Evolutionary conservation across 2,888 invertebrate genomes (phyloP).

Genomic region (Arge pagana): DNA sequence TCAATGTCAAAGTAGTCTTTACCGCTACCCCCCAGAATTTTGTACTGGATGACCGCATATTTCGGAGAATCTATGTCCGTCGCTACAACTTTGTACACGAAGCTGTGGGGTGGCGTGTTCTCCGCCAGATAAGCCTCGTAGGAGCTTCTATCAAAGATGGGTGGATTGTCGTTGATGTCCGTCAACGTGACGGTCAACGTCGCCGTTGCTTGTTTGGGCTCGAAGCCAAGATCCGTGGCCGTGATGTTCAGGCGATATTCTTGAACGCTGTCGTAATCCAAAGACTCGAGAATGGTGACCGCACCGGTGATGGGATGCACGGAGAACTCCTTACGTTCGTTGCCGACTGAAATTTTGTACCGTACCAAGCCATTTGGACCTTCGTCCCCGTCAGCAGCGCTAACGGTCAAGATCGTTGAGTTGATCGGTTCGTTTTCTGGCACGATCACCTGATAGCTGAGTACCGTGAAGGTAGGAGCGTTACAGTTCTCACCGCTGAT

Average conservation of each 20-base stretch:
- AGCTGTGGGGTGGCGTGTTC: constrained; percentile 76
- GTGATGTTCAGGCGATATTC: constrained; percentile 87
- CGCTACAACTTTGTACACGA: constrained; percentile 76
- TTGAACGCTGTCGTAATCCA: constrained; percentile 86
- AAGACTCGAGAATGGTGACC: constrained; percentile 75
- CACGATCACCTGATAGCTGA: constrained; percentile 87
- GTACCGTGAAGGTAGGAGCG: constrained; percentile 80
- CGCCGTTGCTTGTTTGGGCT: constrained; percentile 75
- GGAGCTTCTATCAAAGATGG: constrained; percentile 76
- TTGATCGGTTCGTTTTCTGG: constrained; percentile 90
- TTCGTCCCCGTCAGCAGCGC: constrained; percentile 81
- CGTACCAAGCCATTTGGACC: constrained; percentile 90
- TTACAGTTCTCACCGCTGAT: constrained; percentile 84
- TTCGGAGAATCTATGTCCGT: constrained; percentile 86
- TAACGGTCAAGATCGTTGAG: constrained; percentile 81
- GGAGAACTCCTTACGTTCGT: constrained; percentile 77
- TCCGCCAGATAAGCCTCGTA: constrained; percentile 83
- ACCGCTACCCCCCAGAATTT: constrained; percentile 76
- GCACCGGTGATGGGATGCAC: constrained; percentile 79
- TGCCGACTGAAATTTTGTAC: constrained; percentile 84
- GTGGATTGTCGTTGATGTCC: constrained; percentile 93
- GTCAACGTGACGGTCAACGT: constrained; percentile 84
- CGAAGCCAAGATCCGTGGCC: constrained; percentile 84
- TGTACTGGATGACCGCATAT: constrained; percentile 84
- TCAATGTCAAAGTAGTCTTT: constrained; percentile 80